Conservation (phyloP, 2,113 vertebrate species). For the Psephotus haematonotus region DNA sequence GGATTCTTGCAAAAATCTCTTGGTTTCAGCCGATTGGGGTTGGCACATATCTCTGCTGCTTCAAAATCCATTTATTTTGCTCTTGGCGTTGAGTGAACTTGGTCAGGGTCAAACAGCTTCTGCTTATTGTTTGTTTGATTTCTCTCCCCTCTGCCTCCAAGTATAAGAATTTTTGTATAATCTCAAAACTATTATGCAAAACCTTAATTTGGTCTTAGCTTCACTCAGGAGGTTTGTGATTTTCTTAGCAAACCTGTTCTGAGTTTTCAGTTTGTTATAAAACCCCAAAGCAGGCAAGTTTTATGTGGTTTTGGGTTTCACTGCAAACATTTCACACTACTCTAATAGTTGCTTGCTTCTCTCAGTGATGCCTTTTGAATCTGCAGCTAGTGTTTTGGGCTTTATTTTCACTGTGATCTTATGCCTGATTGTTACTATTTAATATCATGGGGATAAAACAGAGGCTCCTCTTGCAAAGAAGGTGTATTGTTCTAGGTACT, state of each 20-base stretch:
- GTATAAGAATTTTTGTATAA: neutral
- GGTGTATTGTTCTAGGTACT: neutral
- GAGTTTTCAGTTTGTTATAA: constrained; percentile 56
- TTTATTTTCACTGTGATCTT: neutral
- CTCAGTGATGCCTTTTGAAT: constrained; percentile 27
- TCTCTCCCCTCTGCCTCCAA: neutral
- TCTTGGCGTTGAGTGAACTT: constrained; percentile 11
- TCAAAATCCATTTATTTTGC: constrained; percentile 26
- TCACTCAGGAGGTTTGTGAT: neutral
- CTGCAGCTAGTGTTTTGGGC: neutral
- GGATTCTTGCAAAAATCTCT: constrained; percentile 21
- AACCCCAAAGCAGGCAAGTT: constrained; percentile 40
- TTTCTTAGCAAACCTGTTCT: constrained; percentile 34
- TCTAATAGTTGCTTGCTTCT: constrained; percentile 32
- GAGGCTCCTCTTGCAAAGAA: neutral
- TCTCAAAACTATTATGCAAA: constrained; percentile 18
- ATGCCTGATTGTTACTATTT: neutral
- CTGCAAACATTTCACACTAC: constrained; percentile 30
- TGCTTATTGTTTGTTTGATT: constrained; percentile 35
- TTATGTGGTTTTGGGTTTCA: constrained; percentile 58
- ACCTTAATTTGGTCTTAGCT: neutral
- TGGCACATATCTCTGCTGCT: neutral
- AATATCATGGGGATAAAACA: neutral
- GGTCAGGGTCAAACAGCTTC: constrained; percentile 23
- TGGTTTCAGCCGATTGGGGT: neutral